Evolutionary conservation across 2,113 vertebrate genomes (phyloP), one percentile per base, ranked within the genome.

Genomic region (Trichomycterus rosablanca): DNA sequence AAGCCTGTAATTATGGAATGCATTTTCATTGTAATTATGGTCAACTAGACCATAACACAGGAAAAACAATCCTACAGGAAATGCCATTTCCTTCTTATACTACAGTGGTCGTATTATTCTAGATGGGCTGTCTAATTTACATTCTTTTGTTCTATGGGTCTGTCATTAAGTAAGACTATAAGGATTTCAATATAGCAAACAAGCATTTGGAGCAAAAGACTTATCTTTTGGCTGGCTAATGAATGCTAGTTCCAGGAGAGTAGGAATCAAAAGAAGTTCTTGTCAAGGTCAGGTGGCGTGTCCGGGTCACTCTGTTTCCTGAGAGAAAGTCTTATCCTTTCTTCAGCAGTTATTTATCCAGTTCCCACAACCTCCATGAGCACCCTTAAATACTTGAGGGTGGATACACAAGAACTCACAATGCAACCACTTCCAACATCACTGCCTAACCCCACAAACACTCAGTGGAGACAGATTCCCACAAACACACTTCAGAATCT

Each of bases 291-390:
- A 52, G 43, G 39, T 26, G 16, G 0, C 50, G 39, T 32, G 15
- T 66, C 35, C 7, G 18, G 66, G 74, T 78, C 71, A 70, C 23
- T 35, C 32, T 15, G 50, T 68, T 76, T 79, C 78, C 76, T 74
- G 63, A 75, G 80, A 74, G 76, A 76, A 78, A 68, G 43, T n/a
- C 67, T 34, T 62, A 64, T 67, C 67, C 68, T 68, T 2, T 10
- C 55, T 63, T 26, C 48, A 56, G 62, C 57, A 24, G 12, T 5
- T 50, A 59, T 24, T n/a, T 28, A 14, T 46, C 20, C 30, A 66
- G 70, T 83, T 85, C 81, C 80, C 81, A 81, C 57, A 76, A 62
- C 68, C 78, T 59, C 62, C 53, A 24, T 14, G 19, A 16, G 22
- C 49, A n/a, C n/a, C n/a, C n/a, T n/a, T n/a, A n/a, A n/a, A n/a